A percentile compares a stretch with the other conserved stretches of the same genome.
Evolutionary conservation across 2,888 invertebrate species (phyloP).

Genomic region (Plebejus melissa): DNA sequence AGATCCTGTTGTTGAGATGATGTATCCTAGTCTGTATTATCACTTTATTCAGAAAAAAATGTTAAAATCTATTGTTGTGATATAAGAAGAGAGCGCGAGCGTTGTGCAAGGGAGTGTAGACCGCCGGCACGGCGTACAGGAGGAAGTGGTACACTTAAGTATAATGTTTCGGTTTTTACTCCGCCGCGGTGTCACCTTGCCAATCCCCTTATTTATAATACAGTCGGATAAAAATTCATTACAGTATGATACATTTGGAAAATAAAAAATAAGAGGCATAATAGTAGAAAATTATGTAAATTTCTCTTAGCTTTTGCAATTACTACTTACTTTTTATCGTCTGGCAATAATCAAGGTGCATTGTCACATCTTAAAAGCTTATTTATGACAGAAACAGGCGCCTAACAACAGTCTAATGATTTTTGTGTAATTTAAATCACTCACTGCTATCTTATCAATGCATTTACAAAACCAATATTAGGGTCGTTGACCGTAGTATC

Average conservation of each 20-base stretch:
- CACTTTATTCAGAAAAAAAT: not conserved
- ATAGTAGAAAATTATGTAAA: no score
- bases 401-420: not conserved
- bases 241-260: no score
- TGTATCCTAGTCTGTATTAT: not conserved
- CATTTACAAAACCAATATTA: constrained; percentile 6
- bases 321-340: not conserved
- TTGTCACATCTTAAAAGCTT: not conserved
- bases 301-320: no score
- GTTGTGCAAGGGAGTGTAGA: no score
- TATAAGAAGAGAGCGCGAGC: not conserved
- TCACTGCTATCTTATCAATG: constrained; percentile 9
- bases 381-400: not conserved
- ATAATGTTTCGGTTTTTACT: no score
- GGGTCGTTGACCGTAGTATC: not conserved
- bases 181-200: no score
- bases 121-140: no score
- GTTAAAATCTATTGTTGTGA: not conserved
- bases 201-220: no score
- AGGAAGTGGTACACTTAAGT: no score
- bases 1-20: constrained; percentile 14
- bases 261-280: no score
- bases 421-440: constrained; percentile 11
- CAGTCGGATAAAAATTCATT: no score
- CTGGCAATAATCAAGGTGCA: not conserved